These are phyloP conservation scores for Antechinus stuartii DNA, from an alignment of 2,113 vertebrate species.

Conservation along the genomic window DNA sequence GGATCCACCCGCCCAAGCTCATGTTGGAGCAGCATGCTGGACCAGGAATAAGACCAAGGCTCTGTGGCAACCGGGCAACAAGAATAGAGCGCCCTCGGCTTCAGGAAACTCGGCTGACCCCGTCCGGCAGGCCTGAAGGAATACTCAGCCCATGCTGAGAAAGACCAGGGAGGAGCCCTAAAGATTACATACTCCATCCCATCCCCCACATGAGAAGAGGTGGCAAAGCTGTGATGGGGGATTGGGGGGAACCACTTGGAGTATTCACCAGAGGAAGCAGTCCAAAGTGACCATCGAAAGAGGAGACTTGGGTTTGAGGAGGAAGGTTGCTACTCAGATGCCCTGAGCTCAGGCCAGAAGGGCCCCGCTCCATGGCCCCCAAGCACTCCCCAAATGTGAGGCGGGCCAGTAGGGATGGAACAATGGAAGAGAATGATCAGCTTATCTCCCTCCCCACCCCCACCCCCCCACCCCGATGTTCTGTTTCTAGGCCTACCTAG, in stretches of 20 bases:
- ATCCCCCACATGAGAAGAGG: not conserved
- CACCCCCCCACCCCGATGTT: not conserved
- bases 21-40: not conserved
- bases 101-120: not conserved
- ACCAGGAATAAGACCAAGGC: not conserved
- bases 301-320: not conserved
- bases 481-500: constrained; percentile 92
- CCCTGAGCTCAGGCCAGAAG: not conserved
- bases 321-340: not conserved
- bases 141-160: not conserved
- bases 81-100: not conserved
- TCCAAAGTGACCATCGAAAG: not conserved
- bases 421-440: not conserved
- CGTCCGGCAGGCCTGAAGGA: not conserved
- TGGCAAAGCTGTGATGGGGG: not conserved
- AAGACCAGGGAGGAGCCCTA: not conserved
- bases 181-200: not conserved
- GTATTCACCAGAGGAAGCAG: not conserved
- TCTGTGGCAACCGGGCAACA: not conserved
- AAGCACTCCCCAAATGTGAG: not conserved
- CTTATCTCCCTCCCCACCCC: not conserved
- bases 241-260: not conserved
- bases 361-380: not conserved
- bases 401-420: not conserved
- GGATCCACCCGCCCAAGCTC: not conserved